Base-by-base conservation (phyloP, 2,888 invertebrate species). In the Scaptomyza reducta region DNA sequence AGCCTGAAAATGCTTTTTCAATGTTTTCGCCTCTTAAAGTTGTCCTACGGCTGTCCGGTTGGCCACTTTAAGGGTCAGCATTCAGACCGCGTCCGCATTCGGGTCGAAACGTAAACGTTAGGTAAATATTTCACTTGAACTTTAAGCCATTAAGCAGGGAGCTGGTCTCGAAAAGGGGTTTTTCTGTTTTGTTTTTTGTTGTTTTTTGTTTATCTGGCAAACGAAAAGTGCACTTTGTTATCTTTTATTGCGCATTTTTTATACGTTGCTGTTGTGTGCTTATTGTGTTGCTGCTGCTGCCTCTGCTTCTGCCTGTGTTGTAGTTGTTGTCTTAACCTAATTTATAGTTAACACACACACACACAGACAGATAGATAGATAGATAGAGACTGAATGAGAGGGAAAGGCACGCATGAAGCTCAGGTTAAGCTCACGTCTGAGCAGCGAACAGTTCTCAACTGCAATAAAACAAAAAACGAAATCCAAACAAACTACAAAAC, bases 201-300 rank as follows among this genome's bases (percentile, higher is more conserved):
- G 22, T 22, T 16, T 40, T 58, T 57, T 77, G 62, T 70, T 79
- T 87, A 82, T 87, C 83, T 82, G 77, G 58, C 81, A 58, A 70
- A 77, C 83, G 80, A 79, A 87, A 84, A 84, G 85, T 85, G 88
- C 88, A 88, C 85, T 85, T 85, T 85, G 88, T 88, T 85, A 88
- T 85, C 84, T 88, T 85, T 88, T 85, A 85, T 88, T 85, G 84
- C 84, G 87, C 85, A 87, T 87, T 84, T 84, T 78, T 83, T 67
- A 60, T 64, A 55, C 57, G 51, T 68, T 75, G 65, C 61, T 63
- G 70, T 42, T 65, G 53, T 65, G 66, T 65, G 70, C 70, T 64
- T 49, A 70, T 75, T 75, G 56, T 67, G 59, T 49, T 62, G 50
- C 27, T 60, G 51, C 56, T 49, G 31, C n/a, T 33, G 33, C 18